Base-by-base conservation (phyloP, 2,888 invertebrate species). In the Pedicia rivosa region DNA sequence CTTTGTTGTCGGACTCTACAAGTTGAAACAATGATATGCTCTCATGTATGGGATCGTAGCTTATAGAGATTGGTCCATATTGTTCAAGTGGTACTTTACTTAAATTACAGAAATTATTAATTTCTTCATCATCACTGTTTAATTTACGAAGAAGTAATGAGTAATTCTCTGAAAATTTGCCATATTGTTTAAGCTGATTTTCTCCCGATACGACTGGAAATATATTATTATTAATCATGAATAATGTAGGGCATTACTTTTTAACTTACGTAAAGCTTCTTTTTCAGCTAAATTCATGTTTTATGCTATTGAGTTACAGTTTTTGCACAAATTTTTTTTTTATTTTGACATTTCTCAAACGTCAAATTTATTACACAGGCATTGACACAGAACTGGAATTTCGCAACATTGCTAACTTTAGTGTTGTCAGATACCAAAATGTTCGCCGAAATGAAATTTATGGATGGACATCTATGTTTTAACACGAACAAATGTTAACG, bases 1-100 rank as follows among this genome's bases (percentile, higher is more conserved):
- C 63, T 52, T 78, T 80, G 53, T 87, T 87, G 57, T 90, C 87
- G 16, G 84, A 83, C 44, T 80, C 75, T 9, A 83, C 73, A 41
- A 90, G 57, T 44, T 79, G 72, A 22, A 78, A 61, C 22, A 83
- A 56, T 4, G 71, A 64, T 10, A 75, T 64, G 44, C 72, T 67
- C 58, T 87, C 84, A 15, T 43, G 22, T 7, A 13, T 17, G 17
- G 32, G 7, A 22, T n/a, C 20, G 9, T 20, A 8, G 19, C 13
- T 20, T 13, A 32, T 4, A 12, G 19, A 20, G 5, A 32, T 15
- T 7, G 32, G 32, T 4, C 13, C 9, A 3, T 13, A 20, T 9
- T 13, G 5, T 32, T 32, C 32, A 9, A 32, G 13, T 9, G 32
- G 12, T 22, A 32, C 5, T 22, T 32, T 32, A 10, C 9, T 8